A percentile compares a stretch with the other conserved stretches of the same genome.
Conservation (phyloP, 2,797 vertebrate species). For the Takifugu rubripes region DNA sequence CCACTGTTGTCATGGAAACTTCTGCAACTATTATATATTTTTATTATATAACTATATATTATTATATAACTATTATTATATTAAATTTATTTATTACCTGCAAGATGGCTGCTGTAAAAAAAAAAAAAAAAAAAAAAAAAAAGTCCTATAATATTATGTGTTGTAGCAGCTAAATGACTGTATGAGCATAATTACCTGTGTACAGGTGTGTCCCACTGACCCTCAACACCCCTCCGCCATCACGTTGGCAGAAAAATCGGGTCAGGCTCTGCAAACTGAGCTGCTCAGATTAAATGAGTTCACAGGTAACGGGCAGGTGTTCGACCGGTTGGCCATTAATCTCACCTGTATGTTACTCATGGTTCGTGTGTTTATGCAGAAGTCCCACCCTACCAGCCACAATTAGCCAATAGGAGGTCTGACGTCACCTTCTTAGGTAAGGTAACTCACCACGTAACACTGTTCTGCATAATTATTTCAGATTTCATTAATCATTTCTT, state of each 20-base stretch:
- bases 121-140: too few species aligned
- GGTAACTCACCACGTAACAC: background rate
- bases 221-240: slow-evolving; percentile 58
- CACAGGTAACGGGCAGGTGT: slow-evolving; percentile 52
- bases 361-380: slow-evolving; percentile 41
- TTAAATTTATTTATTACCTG: too few species aligned
- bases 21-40: too few species aligned
- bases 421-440: slow-evolving; percentile 45
- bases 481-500: background rate
- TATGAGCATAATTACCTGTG: slow-evolving; percentile 15
- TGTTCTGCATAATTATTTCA: too few species aligned
- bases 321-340: too few species aligned
- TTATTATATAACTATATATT: too few species aligned
- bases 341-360: background rate
- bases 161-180: background rate
- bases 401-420: slow-evolving; percentile 17
- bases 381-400: slow-evolving; percentile 38
- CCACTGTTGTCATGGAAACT: too few species aligned
- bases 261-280: slow-evolving; percentile 69
- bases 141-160: too few species aligned
- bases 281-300: slow-evolving; percentile 75
- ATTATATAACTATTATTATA: too few species aligned
- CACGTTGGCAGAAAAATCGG: slow-evolving; percentile 66
- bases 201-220: slow-evolving; percentile 59
- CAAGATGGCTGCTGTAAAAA: too few species aligned